phyloP scores from a whole-genome alignment of 2,888 invertebrate genomes.

The Pelosia muscerda region DNA sequence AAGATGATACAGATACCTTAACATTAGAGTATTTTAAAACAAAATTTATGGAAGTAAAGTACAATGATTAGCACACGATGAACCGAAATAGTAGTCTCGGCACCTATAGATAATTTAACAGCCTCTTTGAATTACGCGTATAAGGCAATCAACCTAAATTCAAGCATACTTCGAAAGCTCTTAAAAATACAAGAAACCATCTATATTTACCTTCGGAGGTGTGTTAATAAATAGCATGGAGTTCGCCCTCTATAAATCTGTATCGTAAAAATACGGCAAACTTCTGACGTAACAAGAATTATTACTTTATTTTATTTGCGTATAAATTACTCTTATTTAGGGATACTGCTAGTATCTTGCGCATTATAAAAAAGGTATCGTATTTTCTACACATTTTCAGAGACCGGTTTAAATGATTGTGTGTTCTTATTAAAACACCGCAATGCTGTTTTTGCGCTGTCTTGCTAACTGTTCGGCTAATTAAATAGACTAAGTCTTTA shows the following conservation, averaged over 20 bases:
- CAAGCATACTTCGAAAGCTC: background rate
- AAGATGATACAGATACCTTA: too few relatives aligned
- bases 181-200: constrained; percentile 7
- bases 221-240: constrained; percentile 16
- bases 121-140: background rate
- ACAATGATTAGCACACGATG: background rate
- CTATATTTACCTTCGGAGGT: constrained; percentile 7
- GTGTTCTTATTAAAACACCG: background rate
- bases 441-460: too few relatives aligned
- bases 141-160: background rate
- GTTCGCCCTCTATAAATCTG: constrained; percentile 17
- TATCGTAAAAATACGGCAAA: constrained; percentile 20
- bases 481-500: background rate
- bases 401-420: constrained; percentile 9
- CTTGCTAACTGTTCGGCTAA: background rate
- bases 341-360: constrained; percentile 9
- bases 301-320: constrained; percentile 21
- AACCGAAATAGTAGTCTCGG: background rate
- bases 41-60: too few relatives aligned
- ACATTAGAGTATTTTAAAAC: too few relatives aligned
- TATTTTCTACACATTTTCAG: constrained; percentile 13
- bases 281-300: constrained; percentile 17
- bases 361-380: constrained; percentile 12
- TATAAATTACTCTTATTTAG: constrained; percentile 21
- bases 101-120: background rate